A percentile compares a stretch with the other conserved stretches of the same genome.
Evolutionary conservation across 2,888 invertebrate genomes (phyloP).

Genomic region (Xiphydria camelus): DNA sequence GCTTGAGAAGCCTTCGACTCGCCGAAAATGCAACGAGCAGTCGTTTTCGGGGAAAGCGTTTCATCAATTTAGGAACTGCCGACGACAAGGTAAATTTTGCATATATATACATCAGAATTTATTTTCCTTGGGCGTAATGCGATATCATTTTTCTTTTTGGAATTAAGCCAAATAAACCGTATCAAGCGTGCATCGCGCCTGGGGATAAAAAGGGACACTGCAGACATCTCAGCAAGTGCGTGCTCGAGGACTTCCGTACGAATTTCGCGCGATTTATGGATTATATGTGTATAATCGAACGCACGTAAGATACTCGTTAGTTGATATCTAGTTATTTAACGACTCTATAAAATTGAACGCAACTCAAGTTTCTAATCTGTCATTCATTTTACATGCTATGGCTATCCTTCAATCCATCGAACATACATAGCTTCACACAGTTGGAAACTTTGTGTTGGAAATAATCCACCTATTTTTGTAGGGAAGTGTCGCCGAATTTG

Average conservation of each 20-base stretch:
- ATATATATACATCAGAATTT: too few relatives aligned
- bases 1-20: slow-evolving; percentile 3
- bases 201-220: slow-evolving; percentile 69
- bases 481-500: too few relatives aligned
- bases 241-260: slow-evolving; percentile 64
- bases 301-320: slow-evolving; percentile 64
- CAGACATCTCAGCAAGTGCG: slow-evolving; percentile 65
- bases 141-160: background rate
- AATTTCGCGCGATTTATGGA: slow-evolving; percentile 67
- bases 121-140: too few relatives aligned
- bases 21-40: slow-evolving; percentile 3
- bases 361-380: too few relatives aligned
- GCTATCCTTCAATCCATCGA: too few relatives aligned
- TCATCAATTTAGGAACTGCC: slow-evolving; percentile 9
- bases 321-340: slow-evolving; percentile 14
- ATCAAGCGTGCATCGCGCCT: slow-evolving; percentile 64
- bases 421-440: too few relatives aligned
- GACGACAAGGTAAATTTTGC: slow-evolving; percentile 17
- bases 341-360: too few relatives aligned
- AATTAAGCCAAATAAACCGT: slow-evolving; percentile 64
- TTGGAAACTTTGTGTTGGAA: too few relatives aligned
- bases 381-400: too few relatives aligned
- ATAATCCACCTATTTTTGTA: too few relatives aligned
- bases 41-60: slow-evolving; percentile 14
- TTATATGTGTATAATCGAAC: slow-evolving; percentile 72